phyloP scores from a whole-genome alignment of 2,113 vertebrate genomes.

The Oceanodroma tethys region DNA sequence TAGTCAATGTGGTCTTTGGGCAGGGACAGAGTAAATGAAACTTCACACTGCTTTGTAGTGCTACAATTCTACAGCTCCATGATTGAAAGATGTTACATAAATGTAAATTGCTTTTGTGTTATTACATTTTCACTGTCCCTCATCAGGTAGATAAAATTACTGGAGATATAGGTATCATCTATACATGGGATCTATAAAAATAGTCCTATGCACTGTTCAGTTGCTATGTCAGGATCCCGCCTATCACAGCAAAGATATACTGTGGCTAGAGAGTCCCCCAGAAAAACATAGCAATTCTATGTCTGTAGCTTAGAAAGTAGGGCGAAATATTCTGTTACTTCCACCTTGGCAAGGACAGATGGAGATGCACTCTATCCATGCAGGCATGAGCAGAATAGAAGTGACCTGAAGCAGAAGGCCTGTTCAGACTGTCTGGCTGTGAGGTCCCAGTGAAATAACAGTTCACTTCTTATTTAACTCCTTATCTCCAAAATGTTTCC shows the following conservation, averaged over 20 bases:
- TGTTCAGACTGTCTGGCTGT: neutral
- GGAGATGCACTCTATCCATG: neutral
- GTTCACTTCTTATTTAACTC: slow-evolving; percentile 2
- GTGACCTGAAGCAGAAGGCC: slow-evolving; percentile 47
- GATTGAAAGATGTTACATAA: neutral
- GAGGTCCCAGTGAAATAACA: neutral
- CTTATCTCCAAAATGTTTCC: neutral
- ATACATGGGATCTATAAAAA: neutral
- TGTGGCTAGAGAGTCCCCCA: neutral
- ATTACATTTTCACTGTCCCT: neutral
- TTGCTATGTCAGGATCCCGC: neutral
- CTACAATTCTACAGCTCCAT: neutral
- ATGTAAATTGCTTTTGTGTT: neutral
- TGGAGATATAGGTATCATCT: neutral
- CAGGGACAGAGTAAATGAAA: neutral
- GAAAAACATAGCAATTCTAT: neutral
- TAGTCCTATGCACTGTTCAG: neutral
- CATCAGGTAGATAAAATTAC: neutral
- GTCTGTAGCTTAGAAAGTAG: neutral
- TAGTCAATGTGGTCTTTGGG: neutral
- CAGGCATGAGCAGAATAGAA: slow-evolving; percentile 30
- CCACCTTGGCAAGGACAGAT: neutral
- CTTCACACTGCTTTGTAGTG: neutral
- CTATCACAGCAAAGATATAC: neutral
- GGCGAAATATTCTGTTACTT: neutral